Evolutionary conservation across 2,797 vertebrate species (phyloP).

Genomic region (Rhincodon typus): DNA sequence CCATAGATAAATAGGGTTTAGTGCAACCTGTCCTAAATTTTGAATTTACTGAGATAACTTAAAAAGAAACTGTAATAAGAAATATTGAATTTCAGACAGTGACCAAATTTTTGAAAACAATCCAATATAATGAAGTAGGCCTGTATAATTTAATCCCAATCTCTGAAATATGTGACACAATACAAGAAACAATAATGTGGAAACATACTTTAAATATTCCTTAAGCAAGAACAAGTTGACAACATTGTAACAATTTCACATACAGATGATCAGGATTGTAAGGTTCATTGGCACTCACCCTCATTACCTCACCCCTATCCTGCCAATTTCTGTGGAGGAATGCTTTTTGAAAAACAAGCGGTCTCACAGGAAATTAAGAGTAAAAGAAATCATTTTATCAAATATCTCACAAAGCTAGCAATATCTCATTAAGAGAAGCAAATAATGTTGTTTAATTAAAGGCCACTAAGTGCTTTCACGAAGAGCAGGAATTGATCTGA

Average conservation of each 20-base stretch:
- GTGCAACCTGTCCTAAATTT: slow-evolving; percentile 9
- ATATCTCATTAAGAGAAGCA: not conserved
- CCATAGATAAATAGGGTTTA: not conserved
- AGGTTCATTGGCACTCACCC: too few species aligned
- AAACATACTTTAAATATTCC: not conserved
- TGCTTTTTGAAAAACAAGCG: not conserved
- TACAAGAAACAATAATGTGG: not conserved
- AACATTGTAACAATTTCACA: not conserved
- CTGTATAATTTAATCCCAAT: not conserved
- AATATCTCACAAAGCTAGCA: not conserved
- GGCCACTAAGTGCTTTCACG: not conserved
- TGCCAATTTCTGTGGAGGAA: not conserved
- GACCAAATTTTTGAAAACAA: not conserved
- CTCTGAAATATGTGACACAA: not conserved
- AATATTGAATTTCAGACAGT: not conserved
- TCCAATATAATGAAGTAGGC: not conserved
- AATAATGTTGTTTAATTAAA: not conserved
- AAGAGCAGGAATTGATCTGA: not conserved
- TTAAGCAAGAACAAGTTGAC: not conserved
- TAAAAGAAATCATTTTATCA: not conserved
- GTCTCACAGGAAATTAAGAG: not conserved
- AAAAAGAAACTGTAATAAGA: not conserved
- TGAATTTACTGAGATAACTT: not conserved
- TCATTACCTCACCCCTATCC: too few species aligned
- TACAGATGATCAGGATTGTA: not conserved